Conservation (phyloP, 2,113 vertebrate species). For the Heptranchias perlo region DNA sequence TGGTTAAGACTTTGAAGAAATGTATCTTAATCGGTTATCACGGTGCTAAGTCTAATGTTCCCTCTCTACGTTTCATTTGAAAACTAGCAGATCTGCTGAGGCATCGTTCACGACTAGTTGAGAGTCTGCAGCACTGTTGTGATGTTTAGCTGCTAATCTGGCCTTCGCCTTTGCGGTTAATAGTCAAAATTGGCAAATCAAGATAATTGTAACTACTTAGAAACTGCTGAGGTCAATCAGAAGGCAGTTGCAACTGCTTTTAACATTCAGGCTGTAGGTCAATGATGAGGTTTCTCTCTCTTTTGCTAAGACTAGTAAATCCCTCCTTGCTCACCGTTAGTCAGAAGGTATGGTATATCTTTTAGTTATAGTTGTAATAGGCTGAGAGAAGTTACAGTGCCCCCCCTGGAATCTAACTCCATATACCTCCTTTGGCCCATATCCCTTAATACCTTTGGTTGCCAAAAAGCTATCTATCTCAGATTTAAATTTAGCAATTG, state of each 20-base stretch:
- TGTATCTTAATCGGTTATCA: not conserved
- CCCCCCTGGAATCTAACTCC: too few species aligned
- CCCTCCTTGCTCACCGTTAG: not conserved
- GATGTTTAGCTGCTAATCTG: not conserved
- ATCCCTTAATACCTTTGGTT: too few species aligned
- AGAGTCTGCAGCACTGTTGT: not conserved
- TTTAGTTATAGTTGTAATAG: not conserved
- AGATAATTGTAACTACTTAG: not conserved
- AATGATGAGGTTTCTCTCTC: not conserved
- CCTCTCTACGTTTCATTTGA: not conserved
- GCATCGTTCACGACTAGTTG: not conserved
- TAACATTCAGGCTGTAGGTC: not conserved
- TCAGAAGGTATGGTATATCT: not conserved
- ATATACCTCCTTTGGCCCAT: too few species aligned
- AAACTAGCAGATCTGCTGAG: not conserved
- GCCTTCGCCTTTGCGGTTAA: not conserved
- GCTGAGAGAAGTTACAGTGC: too few species aligned
- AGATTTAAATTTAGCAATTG: too few species aligned
- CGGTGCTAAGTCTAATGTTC: not conserved
- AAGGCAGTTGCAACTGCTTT: not conserved
- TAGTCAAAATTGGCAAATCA: not conserved
- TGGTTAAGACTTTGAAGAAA: not conserved
- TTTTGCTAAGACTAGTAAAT: not conserved
- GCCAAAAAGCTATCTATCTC: too few species aligned
- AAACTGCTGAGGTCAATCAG: not conserved